Base-by-base conservation (phyloP, 1,140 invertebrate genomes). In the Globodera rostochiensis region DNA sequence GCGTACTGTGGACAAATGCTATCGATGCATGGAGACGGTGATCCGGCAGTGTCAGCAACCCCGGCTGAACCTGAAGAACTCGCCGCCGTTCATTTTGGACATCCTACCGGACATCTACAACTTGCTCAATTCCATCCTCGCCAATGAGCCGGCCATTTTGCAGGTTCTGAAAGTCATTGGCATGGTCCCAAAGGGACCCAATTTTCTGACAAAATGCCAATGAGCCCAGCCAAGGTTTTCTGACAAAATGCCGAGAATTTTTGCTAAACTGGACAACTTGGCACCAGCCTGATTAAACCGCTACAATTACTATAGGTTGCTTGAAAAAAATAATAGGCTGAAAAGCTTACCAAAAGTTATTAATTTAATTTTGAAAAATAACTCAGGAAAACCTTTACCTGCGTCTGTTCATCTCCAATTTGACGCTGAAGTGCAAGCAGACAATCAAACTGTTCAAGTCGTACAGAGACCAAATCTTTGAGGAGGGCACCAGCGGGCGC, bases 31-130 rank as follows among this genome's bases (percentile, higher is more conserved):
- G 86, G 88, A 90, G 69, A 76, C 76, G 15, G 86, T 90, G 7
- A 84, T 99, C 47, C 98, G 98, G 92, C 91, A 97, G 84, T 99
- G 97, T 92, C 97, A 98, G 91, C 96, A 99, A 91, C 95, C 96
- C 74, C 94, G 95, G 90, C 97, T 99, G 95, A 99, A 98, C 91
- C 92, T 99, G 84, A 98, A 99, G 92, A 99, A 99, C 91, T 98
- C 96, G 86, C 98, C 98, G 47, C 98, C 98, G 49, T 99, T 98
- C 91, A 98, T 99, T 89, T 91, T 99, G 86, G 98, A 99, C 91
- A 99, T 99, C 91, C 91, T 99, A 86, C 97, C 97, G 70, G 97
- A 99, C 91, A 99, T 97, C 82, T 99, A 98, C 92, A 96, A 98
- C 91, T 93, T 97, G 88, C 92, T 99, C 94, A 87, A 92, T 96